Base-by-base conservation (phyloP, 2,888 invertebrate species). In the Leptopilina myrica region DNA sequence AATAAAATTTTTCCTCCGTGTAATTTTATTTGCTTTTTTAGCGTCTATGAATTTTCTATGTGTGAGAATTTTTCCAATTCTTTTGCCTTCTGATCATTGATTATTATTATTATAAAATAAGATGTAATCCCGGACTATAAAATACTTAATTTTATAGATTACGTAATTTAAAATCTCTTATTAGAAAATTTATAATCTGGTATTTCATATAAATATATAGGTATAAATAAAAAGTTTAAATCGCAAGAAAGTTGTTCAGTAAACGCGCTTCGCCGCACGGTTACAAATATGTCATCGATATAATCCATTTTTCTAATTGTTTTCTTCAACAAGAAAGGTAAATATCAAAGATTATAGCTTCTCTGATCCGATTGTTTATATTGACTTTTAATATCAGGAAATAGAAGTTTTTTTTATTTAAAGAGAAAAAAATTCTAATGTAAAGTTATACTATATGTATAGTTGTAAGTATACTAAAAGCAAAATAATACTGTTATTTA, bases 271-370 rank as follows among this genome's bases (percentile, higher is more conserved):
- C 43, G 7, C 20, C 20, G 20, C n/a, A 20, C 20, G 8, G 12
- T 11, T 49, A 9, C 11, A 49, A 62, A 62, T 7, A 20, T 9
- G 62, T 62, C 8, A 20, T 20, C 15, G 15, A 62, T 9, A 62
- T 62, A 62, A 62, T 62, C 62, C 62, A 62, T 62, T 62, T 62
- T 62, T 62, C 20, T 62, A 62, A 62, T 62, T 62, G 62, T 62
- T 49, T 49, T 20, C n/a, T 15, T 20, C 8, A 62, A 62, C 9
- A 62, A n/a, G 62, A 62, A 15, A 62, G 15, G 62, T 20, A 62
- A 62, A 20, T 15, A 20, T 20, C 15, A 62, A 49, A 62, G 62
- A 15, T 62, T 20, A 62, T 62, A 62, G 20, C 15, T 62, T 20
- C 14, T 62, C 15, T 15, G 8, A 20, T 20, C 62, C 20, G 20